Evolutionary conservation across 2,113 vertebrate species (phyloP), one percentile per base, ranked within the genome.

Genomic region (Gambusia holbrooki): DNA sequence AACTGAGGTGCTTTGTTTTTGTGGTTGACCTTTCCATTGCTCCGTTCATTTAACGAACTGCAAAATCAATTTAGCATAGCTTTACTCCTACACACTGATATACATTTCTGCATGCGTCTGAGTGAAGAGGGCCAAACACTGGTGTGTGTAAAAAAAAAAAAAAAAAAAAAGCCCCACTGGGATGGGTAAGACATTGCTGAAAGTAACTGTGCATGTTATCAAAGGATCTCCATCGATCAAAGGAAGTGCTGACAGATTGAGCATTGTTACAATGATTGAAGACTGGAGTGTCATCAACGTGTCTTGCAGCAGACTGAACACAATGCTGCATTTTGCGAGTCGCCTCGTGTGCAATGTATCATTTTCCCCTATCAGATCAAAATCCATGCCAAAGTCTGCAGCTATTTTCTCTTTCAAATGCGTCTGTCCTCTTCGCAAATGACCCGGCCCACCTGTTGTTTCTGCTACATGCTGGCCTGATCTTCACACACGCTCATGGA

Each of bases 401-500:
- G 19, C 62, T 66, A 60, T 68, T 79, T 35, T 72, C 45, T 48
- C 17, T 48, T 48, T 48, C 15, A 48, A 48, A 48, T 48, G 45
- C 17, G 14, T 48, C 25, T 75, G 77, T 80, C 66, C 71, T 62
- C 74, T 68, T 37, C 62, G 69, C 22, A 63, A 65, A 64, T 78
- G 73, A 83, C 82, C 82, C 64, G 9, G 69, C 63, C 85, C 91
- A 92, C 89, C 89, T 92, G 91, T 87, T 90, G 88, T 79, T 84
- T 62, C 74, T 84, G 68, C 69, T 54, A 60, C 72, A 81, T 27
- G 73, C 33, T 42, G 51, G 76, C 74, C 82, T 62, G 68, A 67
- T 76, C 73, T 29, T 27, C 78, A 80, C 73, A 65, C 80, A 80
- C 71, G 61, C 62, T 66, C 73, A 69, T 51, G 28, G 33, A 77